phyloP scores from a whole-genome alignment of 53 echinoderm and acorn worm genomes.

The Holothuria scabra region DNA sequence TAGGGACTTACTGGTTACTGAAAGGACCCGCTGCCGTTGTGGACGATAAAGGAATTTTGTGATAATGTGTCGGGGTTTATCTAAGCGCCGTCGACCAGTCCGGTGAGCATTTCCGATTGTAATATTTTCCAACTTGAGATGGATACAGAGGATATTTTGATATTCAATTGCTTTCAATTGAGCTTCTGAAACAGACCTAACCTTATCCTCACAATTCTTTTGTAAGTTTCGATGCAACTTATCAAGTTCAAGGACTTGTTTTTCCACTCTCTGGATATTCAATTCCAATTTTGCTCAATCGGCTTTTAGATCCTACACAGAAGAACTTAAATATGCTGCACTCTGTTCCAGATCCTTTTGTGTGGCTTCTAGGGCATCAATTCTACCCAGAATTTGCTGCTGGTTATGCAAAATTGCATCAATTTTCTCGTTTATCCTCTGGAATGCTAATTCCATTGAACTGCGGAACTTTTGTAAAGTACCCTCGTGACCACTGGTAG shows the following conservation, averaged over 20 bases:
- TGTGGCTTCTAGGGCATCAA: not conserved
- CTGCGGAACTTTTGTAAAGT: too few species aligned
- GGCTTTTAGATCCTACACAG: constrained; percentile 7
- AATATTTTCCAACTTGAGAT: not conserved
- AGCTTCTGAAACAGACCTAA: not conserved
- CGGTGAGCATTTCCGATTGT: not conserved
- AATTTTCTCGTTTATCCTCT: too few species aligned
- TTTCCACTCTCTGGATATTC: not conserved
- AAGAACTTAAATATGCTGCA: not conserved
- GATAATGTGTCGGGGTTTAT: constrained; percentile 1
- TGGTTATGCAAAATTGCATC: too few species aligned
- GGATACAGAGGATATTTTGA: not conserved
- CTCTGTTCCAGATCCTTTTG: constrained; percentile 11
- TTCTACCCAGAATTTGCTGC: too few species aligned
- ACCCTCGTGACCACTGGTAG: too few species aligned
- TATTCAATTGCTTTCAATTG: not conserved
- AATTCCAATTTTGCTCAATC: not conserved
- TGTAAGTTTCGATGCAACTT: constrained; percentile 4
- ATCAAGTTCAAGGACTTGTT: not conserved
- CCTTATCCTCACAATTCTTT: not conserved
- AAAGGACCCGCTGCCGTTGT: not conserved
- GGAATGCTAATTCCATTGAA: too few species aligned
- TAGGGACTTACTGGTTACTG: not conserved
- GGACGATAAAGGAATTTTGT: not conserved
- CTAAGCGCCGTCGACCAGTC: not conserved